Evolutionary conservation across 1,140 invertebrate genomes (phyloP).

Genomic region (Atta cephalotes): DNA sequence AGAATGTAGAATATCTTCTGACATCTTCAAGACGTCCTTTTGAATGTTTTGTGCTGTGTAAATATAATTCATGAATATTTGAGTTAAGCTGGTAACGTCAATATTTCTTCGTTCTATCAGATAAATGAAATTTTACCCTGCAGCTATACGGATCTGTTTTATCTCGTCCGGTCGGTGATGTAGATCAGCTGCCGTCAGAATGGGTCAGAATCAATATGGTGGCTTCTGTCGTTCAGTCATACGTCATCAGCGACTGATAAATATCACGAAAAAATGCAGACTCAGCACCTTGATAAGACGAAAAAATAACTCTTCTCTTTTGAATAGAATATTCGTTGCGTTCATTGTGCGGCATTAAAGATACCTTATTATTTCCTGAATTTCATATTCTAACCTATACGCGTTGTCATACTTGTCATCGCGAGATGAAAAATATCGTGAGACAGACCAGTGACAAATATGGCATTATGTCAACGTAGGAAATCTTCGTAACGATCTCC

Average conservation of each 20-base stretch:
- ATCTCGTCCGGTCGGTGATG: too few relatives aligned
- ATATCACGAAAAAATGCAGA: conserved; percentile 41
- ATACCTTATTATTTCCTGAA: neutral
- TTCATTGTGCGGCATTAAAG: neutral
- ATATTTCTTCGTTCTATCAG: too few relatives aligned
- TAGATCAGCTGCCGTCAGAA: too few relatives aligned
- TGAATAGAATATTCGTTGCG: neutral
- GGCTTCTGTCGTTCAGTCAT: conserved; percentile 12
- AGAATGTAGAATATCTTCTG: too few relatives aligned
- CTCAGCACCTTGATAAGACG: conserved; percentile 43
- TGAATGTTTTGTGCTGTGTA: too few relatives aligned
- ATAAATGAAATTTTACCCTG: too few relatives aligned
- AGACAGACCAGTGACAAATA: neutral
- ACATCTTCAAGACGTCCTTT: too few relatives aligned
- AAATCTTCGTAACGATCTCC: neutral
- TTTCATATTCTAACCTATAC: conserved; percentile 60
- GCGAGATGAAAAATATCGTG: neutral
- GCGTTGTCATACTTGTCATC: neutral
- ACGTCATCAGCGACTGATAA: conserved; percentile 69
- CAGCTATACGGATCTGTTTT: too few relatives aligned
- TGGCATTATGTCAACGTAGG: neutral
- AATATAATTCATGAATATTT: too few relatives aligned
- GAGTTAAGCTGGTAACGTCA: too few relatives aligned
- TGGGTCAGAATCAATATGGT: conserved; percentile 52
- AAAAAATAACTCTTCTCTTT: conserved; percentile 10